These are phyloP conservation scores for Pseudopodoces humilis DNA, from an alignment of 2,113 vertebrate genomes.

Conservation along the genomic window DNA sequence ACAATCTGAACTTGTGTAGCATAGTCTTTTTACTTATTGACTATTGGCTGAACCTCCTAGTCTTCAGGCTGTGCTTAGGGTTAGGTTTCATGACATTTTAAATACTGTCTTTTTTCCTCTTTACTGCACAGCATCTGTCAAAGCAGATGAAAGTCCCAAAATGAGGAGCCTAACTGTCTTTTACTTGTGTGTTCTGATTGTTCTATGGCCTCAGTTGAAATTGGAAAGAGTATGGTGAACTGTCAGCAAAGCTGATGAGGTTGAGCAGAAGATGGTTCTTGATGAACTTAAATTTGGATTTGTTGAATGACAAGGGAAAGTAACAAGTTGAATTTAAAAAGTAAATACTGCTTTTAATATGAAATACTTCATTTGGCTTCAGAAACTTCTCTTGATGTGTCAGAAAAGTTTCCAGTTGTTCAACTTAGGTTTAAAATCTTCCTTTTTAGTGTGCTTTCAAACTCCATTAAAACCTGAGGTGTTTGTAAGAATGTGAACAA, in stretches of 20 bases:
- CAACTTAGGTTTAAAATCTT: rapidly evolving
- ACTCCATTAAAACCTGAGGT: neutral
- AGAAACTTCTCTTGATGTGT: neutral
- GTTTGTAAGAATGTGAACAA: rapidly evolving
- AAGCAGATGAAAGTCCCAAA: neutral
- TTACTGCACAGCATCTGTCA: neutral
- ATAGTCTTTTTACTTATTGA: neutral
- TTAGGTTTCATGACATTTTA: neutral
- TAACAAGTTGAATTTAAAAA: neutral
- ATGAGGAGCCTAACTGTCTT: neutral
- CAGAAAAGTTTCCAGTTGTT: neutral
- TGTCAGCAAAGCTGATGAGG: neutral
- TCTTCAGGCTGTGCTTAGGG: neutral
- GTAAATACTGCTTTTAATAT: neutral
- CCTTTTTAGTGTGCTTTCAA: neutral
- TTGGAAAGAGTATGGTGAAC: neutral
- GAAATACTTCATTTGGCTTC: neutral
- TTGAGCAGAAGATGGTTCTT: neutral
- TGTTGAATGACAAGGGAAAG: neutral
- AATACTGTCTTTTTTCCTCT: neutral
- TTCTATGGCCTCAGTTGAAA: neutral
- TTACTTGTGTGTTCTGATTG: neutral
- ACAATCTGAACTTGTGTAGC: neutral
- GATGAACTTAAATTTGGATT: neutral
- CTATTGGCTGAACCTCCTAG: neutral